Evolutionary conservation across 2,797 vertebrate species (phyloP), one percentile per base, ranked within the genome.

Genomic region (Channa striata): DNA sequence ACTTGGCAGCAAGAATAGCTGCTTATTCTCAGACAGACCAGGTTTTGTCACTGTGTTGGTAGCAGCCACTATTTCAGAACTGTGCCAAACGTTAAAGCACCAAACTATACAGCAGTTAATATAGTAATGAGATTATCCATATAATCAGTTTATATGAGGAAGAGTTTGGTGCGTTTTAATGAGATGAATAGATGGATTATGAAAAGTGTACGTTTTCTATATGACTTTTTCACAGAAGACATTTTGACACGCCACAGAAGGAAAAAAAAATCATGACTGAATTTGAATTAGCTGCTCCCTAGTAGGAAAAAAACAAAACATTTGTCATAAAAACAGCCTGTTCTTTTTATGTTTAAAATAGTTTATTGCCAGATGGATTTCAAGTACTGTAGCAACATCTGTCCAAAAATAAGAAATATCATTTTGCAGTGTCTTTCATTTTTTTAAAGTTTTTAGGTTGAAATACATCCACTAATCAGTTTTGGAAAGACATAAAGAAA

Each of bases 1-100:
- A 76, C 51, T 54, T 8, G 33, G 58, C 30, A 75, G 62, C 64
- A 49, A 50, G 40, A 70, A 62, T 23, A 48, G 60, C 43, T 74
- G 11, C 62, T 59, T 33, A 17, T 39, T 62, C 44, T 47, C 61
- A 47, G 47, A 30, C 25, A 42, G 21, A 42, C 40, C 17, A 16
- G 44, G 61, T 50, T 39, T 70, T 68, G 69, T 67, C 70, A 59
- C 57, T 5, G 12, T 49, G 43, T 9, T 3, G 7, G 25, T 47
- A 39, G 25, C 30, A 50, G 52, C 6, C n/a, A 17, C 36, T 33
- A 14, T 37, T 19, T 53, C 43, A 58, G 10, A 48, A 13, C 20
- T 50, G 16, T 25, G 39, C 17, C 2, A 40, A 68, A 21, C 36
- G 30, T 49, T 36, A 21, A 14, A 39, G 12, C 17, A 44, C 9